Evolutionary conservation across 2,113 vertebrate genomes (phyloP).

Genomic region (Polyodon spathula): DNA sequence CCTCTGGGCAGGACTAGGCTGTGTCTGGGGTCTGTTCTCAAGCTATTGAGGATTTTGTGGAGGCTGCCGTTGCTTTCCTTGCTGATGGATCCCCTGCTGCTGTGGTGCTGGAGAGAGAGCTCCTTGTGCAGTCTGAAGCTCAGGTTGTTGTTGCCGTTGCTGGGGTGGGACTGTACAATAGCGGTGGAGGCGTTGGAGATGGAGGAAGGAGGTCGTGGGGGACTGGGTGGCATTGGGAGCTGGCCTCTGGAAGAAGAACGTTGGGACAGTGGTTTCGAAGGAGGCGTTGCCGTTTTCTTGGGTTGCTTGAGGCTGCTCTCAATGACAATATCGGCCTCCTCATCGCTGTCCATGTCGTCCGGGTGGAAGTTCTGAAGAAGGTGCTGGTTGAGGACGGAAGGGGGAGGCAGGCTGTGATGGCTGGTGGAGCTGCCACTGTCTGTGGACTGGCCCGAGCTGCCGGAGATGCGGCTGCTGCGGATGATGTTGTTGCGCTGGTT

Average conservation of each 20-base stretch:
- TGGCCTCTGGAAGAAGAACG: conserved; percentile 22
- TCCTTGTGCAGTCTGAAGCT: conserved; percentile 73
- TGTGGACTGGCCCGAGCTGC: conserved; percentile 81
- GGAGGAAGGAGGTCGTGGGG: conserved; percentile 49
- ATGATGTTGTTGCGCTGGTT: conserved; percentile 75
- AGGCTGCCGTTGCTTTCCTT: conserved; percentile 80
- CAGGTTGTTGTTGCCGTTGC: conserved; percentile 63
- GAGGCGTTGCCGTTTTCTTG: conserved; percentile 52
- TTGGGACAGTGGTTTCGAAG: conserved; percentile 26
- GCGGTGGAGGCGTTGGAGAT: conserved; percentile 56
- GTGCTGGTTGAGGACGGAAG: conserved; percentile 54
- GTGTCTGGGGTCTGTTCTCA: conserved; percentile 86
- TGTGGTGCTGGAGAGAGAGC: conserved; percentile 60
- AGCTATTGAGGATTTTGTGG: conserved; percentile 82
- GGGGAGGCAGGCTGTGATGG: conserved; percentile 63
- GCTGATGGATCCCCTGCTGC: conserved; percentile 57
- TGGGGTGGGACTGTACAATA: conserved; percentile 62
- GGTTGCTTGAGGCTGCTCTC: conserved; percentile 72
- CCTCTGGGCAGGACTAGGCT: conserved; percentile 83
- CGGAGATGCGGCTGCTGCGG: conserved; percentile 64
- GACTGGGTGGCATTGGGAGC: conserved; percentile 11
- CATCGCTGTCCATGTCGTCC: conserved; percentile 88
- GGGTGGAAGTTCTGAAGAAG: conserved; percentile 69
- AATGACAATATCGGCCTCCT: conserved; percentile 87
- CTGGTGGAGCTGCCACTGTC: conserved; percentile 72